Evolutionary conservation across 2,113 vertebrate genomes (phyloP).

Genomic region (Bubo scandiacus): DNA sequence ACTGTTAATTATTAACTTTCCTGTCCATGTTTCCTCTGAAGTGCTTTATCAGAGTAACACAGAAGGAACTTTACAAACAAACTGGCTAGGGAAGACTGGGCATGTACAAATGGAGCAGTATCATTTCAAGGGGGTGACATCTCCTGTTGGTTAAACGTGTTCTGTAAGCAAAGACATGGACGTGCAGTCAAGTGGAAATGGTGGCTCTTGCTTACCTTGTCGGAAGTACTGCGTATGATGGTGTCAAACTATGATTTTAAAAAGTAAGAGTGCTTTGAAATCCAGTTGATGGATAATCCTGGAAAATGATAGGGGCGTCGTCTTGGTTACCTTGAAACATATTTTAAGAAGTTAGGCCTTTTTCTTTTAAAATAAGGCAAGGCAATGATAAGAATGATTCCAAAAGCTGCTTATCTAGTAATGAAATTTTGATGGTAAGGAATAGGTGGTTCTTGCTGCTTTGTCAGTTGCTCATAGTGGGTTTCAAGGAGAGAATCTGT

Average conservation of each 20-base stretch:
- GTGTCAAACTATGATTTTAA: neutral
- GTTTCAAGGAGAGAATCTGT: neutral
- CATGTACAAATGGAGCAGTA: neutral
- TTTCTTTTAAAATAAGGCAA: neutral
- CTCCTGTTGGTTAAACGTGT: neutral
- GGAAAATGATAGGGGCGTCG: neutral
- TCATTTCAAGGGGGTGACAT: neutral
- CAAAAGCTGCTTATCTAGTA: neutral
- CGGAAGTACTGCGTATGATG: accelerated
- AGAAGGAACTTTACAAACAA: neutral
- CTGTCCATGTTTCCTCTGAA: neutral
- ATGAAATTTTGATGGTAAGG: neutral
- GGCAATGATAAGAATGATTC: neutral
- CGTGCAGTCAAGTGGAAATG: neutral
- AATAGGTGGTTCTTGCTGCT: neutral
- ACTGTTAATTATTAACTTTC: neutral
- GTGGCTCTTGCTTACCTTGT: neutral
- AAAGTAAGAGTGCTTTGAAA: neutral
- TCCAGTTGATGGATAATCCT: neutral
- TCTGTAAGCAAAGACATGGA: neutral
- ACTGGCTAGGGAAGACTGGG: neutral
- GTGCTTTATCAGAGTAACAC: neutral
- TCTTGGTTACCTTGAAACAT: neutral
- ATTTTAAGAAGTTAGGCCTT: neutral
- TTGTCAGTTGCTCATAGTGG: neutral